Base-by-base conservation (phyloP, 2,797 vertebrate genomes). In the Oreortyx pictus region DNA sequence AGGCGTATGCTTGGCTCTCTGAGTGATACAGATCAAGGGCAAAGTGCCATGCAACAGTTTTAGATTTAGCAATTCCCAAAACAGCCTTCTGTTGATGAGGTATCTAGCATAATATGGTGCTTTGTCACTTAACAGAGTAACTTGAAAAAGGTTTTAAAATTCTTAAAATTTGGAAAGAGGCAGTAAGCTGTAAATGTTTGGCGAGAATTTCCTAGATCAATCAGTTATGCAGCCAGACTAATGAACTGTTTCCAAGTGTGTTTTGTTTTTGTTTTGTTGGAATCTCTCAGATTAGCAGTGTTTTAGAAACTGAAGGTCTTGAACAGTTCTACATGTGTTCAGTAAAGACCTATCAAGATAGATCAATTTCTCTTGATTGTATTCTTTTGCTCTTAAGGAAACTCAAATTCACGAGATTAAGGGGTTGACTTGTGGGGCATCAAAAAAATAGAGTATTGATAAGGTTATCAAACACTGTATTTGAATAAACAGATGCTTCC, bases 381-480 rank as follows among this genome's bases (percentile, higher is more conserved):
- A 37, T 35, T 60, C 6, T 47, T 14, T 31, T 65, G 12, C 47
- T 68, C 14, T 86, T 85, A 56, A 90, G 89, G 92, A 77, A 89
- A 49, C 39, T 44, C 17, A 27, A 17, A 68, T 90, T 86, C 54
- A 75, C 29, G 87, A 37, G n/a, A 35, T 74, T 43, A 41, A 90
- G 31, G 37, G 20, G 5, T 43, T 93, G 92, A 91, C 78, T 54
- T 75, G 50, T 87, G 54, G 67, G 47, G 27, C 71, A 86, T 78
- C 80, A 89, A 89, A 89, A 64, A 94, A 95, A 88, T 59, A 93
- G 90, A 80, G 66, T 73, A 92, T 96, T 92, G 84, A 95, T 94
- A 94, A 75, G 95, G 94, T 96, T 94, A 96, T 95, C 94, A 93
- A 94, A 90, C 84, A 86, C 27, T 93, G 76, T 77, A 68, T 83